Conservation (phyloP, 2,113 vertebrate genomes). For the Carettochelys insculpta region DNA sequence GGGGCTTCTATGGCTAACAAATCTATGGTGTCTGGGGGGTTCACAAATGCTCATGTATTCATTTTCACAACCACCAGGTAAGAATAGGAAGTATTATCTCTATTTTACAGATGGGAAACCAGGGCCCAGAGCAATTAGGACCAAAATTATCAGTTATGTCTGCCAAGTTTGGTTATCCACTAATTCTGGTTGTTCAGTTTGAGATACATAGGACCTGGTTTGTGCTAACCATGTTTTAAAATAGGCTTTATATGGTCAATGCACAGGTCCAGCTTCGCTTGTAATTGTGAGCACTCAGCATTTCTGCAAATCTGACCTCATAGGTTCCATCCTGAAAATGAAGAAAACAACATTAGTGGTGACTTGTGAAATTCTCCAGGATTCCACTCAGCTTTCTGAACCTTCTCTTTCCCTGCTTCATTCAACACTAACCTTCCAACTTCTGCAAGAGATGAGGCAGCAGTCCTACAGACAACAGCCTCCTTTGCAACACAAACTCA, state of each 20-base stretch:
- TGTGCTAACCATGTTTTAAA: not conserved
- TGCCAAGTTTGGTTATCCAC: not conserved
- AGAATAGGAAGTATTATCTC: not conserved
- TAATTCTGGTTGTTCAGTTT: not conserved
- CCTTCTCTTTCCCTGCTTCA: not conserved
- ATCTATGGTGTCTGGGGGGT: not conserved
- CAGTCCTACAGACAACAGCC: not conserved
- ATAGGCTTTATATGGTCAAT: not conserved
- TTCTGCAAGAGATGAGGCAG: not conserved
- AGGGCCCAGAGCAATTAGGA: not conserved
- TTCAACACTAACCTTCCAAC: not conserved
- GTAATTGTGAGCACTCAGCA: not conserved
- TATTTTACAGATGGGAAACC: not conserved
- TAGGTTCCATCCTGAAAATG: not conserved
- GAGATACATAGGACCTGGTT: not conserved
- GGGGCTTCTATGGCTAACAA: not conserved
- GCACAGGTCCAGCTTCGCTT: not conserved
- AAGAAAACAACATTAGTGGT: not conserved
- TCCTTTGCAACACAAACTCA: not conserved
- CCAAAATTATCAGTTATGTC: not conserved
- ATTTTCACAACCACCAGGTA: not conserved
- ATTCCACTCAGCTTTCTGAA: not conserved
- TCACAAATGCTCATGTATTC: not conserved
- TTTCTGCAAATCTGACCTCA: not conserved
- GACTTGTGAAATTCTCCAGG: not conserved